phyloP scores from a whole-genome alignment of 2,797 vertebrate species.

The Helostoma temminkii region DNA sequence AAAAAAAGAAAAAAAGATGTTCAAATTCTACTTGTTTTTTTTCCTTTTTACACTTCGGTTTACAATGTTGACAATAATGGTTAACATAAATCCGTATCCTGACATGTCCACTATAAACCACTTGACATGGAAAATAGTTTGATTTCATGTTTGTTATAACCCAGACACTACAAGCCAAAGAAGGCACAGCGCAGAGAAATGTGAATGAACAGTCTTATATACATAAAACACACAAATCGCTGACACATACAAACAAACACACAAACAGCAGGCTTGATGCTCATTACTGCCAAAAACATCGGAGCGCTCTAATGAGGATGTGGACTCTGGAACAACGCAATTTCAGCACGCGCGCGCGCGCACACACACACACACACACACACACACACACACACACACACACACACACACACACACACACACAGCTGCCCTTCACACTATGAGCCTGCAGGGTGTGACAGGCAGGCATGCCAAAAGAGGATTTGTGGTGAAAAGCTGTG shows the following conservation, averaged over 20 bases:
- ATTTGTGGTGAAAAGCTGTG: slow-evolving; percentile 81
- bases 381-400: slow-evolving; percentile 33
- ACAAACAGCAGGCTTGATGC: slow-evolving; percentile 44
- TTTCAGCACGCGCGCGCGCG: slow-evolving; percentile 41
- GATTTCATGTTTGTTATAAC: slow-evolving; percentile 7
- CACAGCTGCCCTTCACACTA: slow-evolving; percentile 78
- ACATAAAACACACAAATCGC: not conserved
- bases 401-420: slow-evolving; percentile 33
- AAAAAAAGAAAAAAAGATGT: not conserved
- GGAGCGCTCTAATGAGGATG: slow-evolving; percentile 80
- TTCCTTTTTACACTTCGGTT: no score
- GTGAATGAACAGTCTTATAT: slow-evolving; percentile 23
- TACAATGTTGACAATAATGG: no score
- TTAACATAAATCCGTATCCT: not conserved
- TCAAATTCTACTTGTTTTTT: no score
- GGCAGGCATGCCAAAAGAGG: slow-evolving; percentile 79
- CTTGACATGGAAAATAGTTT: not conserved
- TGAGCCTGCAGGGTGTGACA: slow-evolving; percentile 82
- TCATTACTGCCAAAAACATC: slow-evolving; percentile 83
- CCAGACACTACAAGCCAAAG: slow-evolving; percentile 7
- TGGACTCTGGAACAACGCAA: slow-evolving; percentile 70
- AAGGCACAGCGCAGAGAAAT: slow-evolving; percentile 13
- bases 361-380: slow-evolving; percentile 24
- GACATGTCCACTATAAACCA: slow-evolving; percentile 20
- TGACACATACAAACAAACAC: slow-evolving; percentile 23